Evolutionary conservation across 1,140 invertebrate genomes (phyloP), one percentile per base, ranked within the genome.

Genomic region (Leptoteleia sp.): DNA sequence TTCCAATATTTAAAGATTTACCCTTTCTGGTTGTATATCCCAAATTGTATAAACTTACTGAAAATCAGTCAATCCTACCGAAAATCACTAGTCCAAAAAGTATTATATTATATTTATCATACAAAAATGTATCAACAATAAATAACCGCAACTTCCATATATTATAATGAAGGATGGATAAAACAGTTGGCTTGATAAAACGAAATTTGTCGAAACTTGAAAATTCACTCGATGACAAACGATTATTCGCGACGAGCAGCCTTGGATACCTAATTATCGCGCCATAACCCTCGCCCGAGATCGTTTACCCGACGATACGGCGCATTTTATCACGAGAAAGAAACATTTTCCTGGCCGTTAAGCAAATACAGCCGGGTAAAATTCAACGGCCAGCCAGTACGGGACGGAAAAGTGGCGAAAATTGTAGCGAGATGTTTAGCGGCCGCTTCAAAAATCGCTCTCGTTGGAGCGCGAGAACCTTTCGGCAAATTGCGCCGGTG

Each of bases 331-430:
- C 38, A 27, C n/a, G 54, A n/a, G 19, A 5, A 59, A 59, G 43
- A 61, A 61, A 47, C 43, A 61, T 61, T 61, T 61, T 61, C 57
- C 57, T 13, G 31, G 33, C 29, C 43, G 57, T 48, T 47, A 48
- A 48, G 57, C 57, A 47, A 48, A 61, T 48, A 61, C 27, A 47
- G 40, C 37, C 1, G 38, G 29, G 25, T 43, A 43, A 59, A 59
- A 59, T 7, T 22, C 12, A 31, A 17, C 40, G 15, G 7, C 25
- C 27, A 19, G 27, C 17, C 6, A 11, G 31, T 6, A 2, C 8
- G 27, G 6, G 8, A n/a, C n/a, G n/a, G n/a, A n/a, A n/a, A n/a
- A n/a, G 27, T 7, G 27, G 4, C 27, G 9, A 29, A 29, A 29
- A 8, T 29, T 29, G 4, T 5, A 22, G 19, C 19, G 19, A 22